Base-by-base conservation (phyloP, 1,140 invertebrate genomes). In the Lineus longissimus region DNA sequence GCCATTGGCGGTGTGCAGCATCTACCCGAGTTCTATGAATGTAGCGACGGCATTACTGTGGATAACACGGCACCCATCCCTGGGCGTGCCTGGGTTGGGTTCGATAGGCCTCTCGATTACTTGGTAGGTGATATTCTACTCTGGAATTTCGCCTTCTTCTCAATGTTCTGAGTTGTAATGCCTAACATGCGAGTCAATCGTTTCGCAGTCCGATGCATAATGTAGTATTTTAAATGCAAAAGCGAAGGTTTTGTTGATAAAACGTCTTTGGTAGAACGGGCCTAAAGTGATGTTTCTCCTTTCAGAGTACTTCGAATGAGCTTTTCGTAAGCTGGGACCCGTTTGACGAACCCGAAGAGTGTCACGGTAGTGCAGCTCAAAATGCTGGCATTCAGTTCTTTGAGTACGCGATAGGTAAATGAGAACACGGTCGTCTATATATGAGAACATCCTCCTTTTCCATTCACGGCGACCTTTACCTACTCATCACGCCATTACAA, bases 31-130 rank as follows among this genome's bases (percentile, higher is more conserved):
- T 33, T 72, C 1, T 65, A 40, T 22, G 64, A 25, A 7, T 75
- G 73, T 55, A 69, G 68, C 61, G 71, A 74, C 58, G 73, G 73
- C 22, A 51, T 74, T 9, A 68, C 68, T 29, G 64, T 74, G 22
- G 73, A 75, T 55, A 19, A 67, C 29, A 72, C 71, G n/a, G 59
- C 67, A 40, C 73, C 73, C 11, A 30, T 19, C 2, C 36, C 62
- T 29, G 70, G 64, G 11, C 23, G 51, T 23, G 72, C 73, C 1
- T 68, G 62, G 62, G 45, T 73, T 23, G 72, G 67, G 15, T 36
- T 36, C 15, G 33, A 36, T 36, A 36, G 33, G 33, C 33, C 33
- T 7, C 33, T 7, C 6, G 33, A 36, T 36, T 36, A 36, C 33
- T 7, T 36, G 33, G 33, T 36, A 36, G 4, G 33, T 36, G 4